Evolutionary conservation across 2,113 vertebrate species (phyloP).

Genomic region (zebrafish (Danio rerio)): DNA sequence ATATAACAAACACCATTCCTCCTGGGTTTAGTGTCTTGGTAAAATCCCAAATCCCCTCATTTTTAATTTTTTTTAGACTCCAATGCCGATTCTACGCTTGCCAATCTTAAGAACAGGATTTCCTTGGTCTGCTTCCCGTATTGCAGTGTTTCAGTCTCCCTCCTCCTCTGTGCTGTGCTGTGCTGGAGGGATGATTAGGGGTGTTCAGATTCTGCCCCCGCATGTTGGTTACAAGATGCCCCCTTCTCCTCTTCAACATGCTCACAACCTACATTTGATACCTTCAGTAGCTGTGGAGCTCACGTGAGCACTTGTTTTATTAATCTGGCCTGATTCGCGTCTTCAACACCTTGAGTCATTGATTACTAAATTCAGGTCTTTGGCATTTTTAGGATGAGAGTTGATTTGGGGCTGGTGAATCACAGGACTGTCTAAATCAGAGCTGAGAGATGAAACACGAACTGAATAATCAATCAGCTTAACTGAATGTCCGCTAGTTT

Average conservation of each 20-base stretch:
- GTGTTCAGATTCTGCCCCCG: conserved; percentile 56
- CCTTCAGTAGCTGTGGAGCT: conserved; percentile 30
- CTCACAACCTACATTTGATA: conserved; percentile 45
- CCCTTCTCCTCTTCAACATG: conserved; percentile 12
- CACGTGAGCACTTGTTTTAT: conserved; percentile 25
- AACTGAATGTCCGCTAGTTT: neutral
- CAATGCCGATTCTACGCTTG: conserved; percentile 82
- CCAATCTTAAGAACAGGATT: conserved; percentile 83
- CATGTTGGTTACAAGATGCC: conserved; percentile 43
- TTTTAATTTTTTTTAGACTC: conserved; percentile 77
- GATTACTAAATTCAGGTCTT: neutral
- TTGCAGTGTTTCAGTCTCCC: conserved; percentile 38
- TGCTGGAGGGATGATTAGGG: conserved; percentile 61
- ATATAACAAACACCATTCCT: conserved; percentile 44
- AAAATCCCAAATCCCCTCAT: conserved; percentile 58
- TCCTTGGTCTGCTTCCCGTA: conserved; percentile 82
- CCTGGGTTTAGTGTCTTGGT: conserved; percentile 47
- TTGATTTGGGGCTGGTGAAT: conserved; percentile 15
- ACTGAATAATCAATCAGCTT: conserved; percentile 20
- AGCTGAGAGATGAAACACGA: conserved; percentile 7
- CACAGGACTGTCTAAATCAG: conserved; percentile 18
- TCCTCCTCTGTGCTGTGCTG: conserved; percentile 35
- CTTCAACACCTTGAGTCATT: conserved; percentile 24
- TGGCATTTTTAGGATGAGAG: conserved; percentile 15
- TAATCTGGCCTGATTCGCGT: conserved; percentile 23